These are phyloP conservation scores for Osmoderma eremita DNA, from an alignment of 2,888 invertebrate species.

Conservation along the genomic window DNA sequence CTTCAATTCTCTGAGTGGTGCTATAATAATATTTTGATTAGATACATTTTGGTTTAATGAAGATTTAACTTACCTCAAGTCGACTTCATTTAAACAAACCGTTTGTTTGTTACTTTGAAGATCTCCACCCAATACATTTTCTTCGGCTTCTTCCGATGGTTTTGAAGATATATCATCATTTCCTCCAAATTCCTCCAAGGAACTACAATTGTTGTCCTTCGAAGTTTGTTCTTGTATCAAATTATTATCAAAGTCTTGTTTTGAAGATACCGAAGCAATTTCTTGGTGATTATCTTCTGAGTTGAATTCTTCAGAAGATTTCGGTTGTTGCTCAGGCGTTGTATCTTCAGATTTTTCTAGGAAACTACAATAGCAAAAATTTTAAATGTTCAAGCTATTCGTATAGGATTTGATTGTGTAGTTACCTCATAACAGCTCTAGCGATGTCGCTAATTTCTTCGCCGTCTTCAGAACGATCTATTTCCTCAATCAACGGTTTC, in stretches of 20 bases:
- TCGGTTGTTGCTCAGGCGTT: not conserved
- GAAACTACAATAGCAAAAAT: not conserved
- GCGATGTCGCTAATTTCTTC: conserved; percentile 11
- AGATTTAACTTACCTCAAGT: not conserved
- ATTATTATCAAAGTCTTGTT: too few species aligned
- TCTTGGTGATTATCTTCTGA: conserved; percentile 9
- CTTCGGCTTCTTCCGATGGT: not conserved
- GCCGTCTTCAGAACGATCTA: conserved; percentile 7
- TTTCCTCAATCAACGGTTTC: conserved; percentile 33
- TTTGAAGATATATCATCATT: not conserved
- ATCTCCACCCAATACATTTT: not conserved
- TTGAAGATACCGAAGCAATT: not conserved
- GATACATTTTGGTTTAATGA: too few species aligned
- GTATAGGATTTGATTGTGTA: not conserved
- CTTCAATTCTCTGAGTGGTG: too few species aligned
- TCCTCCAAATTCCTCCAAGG: too few species aligned
- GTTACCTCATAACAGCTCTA: conserved; percentile 9
- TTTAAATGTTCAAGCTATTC: not conserved
- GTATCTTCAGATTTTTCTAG: conserved; percentile 2
- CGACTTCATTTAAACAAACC: not conserved
- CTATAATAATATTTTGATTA: too few species aligned
- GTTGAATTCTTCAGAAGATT: too few species aligned
- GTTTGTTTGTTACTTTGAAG: not conserved
- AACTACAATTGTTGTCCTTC: too few species aligned
- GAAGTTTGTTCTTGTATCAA: too few species aligned